These are phyloP conservation scores for Tetheella fluctuosa DNA, from an alignment of 2,888 invertebrate species.

Conservation along the genomic window DNA sequence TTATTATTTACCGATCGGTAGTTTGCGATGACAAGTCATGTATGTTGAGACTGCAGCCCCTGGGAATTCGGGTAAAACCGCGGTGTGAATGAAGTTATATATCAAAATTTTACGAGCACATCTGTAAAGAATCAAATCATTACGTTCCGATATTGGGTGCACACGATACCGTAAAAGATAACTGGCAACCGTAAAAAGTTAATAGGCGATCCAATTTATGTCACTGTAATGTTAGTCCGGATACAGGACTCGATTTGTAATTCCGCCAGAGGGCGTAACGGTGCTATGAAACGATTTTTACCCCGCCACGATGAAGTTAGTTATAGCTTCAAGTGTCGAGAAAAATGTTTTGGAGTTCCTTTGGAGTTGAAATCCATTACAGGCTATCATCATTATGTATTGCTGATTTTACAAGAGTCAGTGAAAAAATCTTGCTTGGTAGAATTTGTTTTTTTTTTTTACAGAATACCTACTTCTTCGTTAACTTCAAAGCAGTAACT, in stretches of 20 bases:
- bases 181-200: conserved; percentile 46
- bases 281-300: conserved; percentile 7
- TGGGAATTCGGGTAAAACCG: too few relatives aligned
- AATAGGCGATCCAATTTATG: conserved; percentile 47
- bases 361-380: background rate
- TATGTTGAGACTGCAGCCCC: too few relatives aligned
- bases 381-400: background rate
- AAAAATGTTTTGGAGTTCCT: background rate
- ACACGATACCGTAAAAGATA: conserved; percentile 32
- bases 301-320: conserved; percentile 3
- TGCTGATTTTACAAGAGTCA: background rate
- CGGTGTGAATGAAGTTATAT: conserved; percentile 2
- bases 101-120: conserved; percentile 11
- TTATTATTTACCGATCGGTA: too few relatives aligned
- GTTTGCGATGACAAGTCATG: too few relatives aligned
- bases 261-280: conserved; percentile 27
- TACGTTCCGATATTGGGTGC: conserved; percentile 35
- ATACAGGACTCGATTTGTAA: conserved; percentile 45
- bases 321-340: conserved; percentile 1
- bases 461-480: too few relatives aligned
- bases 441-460: too few relatives aligned
- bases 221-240: conserved; percentile 40
- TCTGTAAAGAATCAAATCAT: conserved; percentile 42
- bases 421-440: too few relatives aligned
- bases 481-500: too few relatives aligned